phyloP scores from a whole-genome alignment of 2,113 vertebrate species.

The Brienomyrus longianalis region DNA sequence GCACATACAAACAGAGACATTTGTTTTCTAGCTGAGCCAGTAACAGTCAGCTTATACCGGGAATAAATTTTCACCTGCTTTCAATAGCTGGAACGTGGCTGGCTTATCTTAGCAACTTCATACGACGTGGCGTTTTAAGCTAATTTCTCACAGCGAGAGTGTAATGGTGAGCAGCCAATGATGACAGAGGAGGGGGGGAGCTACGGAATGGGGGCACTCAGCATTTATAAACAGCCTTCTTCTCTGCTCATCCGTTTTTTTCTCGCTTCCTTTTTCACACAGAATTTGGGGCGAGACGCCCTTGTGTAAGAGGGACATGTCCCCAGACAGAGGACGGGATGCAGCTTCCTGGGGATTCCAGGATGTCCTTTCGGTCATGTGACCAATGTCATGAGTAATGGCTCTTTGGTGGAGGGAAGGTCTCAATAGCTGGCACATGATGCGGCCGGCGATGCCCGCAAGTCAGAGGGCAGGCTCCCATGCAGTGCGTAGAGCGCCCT shows the following conservation, averaged over 20 bases:
- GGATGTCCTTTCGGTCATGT: background rate
- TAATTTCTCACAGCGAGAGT: background rate
- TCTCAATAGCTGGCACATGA: background rate
- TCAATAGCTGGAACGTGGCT: slow-evolving; percentile 25
- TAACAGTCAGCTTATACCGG: background rate
- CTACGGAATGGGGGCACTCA: background rate
- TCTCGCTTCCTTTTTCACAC: background rate
- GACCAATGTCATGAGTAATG: background rate
- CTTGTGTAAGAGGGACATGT: background rate
- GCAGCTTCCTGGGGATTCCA: background rate
- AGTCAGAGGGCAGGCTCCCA: background rate
- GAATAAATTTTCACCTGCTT: slow-evolving; percentile 24
- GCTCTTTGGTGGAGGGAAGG: background rate
- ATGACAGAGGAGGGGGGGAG: too few species aligned
- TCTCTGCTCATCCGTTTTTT: background rate
- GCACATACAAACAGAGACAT: slow-evolving; percentile 31
- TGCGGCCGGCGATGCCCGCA: background rate
- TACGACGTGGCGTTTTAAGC: slow-evolving; percentile 4
- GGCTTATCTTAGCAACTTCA: slow-evolving; percentile 27
- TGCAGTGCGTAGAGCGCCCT: background rate
- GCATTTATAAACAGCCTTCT: background rate
- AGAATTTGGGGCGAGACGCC: background rate
- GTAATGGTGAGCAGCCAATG: background rate
- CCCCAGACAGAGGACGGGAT: background rate
- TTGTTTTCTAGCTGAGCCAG: slow-evolving; percentile 23